Percentiles rank a stretch among this genome's conserved stretches.
phyloP scores from a whole-genome alignment of 1,140 invertebrate genomes.

The Euwallacea similis region DNA sequence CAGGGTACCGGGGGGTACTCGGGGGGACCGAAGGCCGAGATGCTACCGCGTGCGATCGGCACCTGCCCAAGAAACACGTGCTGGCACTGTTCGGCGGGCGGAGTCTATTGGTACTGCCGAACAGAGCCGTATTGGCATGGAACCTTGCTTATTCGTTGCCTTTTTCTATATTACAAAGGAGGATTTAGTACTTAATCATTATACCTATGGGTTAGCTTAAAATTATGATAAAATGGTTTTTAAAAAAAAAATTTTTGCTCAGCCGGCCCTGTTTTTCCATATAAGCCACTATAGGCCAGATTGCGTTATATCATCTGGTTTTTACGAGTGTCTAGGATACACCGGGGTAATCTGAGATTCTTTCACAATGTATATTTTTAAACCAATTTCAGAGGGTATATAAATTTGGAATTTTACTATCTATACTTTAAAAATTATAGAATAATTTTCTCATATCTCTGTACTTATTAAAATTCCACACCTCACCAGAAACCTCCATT shows the following conservation, averaged over 20 bases:
- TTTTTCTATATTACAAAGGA: background rate
- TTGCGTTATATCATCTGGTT: constrained; percentile 19
- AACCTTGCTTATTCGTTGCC: too few species aligned
- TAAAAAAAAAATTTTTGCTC: background rate
- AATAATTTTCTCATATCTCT: background rate
- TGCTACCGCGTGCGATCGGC: constrained; percentile 44
- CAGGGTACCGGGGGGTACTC: constrained; percentile 33
- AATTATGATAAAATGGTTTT: background rate
- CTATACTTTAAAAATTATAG: background rate
- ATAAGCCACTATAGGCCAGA: constrained; percentile 17
- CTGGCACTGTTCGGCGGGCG: constrained; percentile 36
- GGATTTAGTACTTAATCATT: background rate
- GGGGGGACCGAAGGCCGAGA: constrained; percentile 34
- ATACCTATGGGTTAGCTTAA: background rate
- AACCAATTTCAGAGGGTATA: background rate
- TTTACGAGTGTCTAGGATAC: constrained; percentile 8
- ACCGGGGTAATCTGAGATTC: constrained; percentile 1
- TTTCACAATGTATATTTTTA: background rate
- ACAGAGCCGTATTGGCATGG: background rate
- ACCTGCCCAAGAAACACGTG: constrained; percentile 43
- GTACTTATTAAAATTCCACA: constrained; percentile 19
- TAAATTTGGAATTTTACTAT: background rate
- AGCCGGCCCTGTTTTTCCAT: constrained; percentile 10
- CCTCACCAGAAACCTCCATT: constrained; percentile 21
- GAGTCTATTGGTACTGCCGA: background rate